A percentile compares a stretch with the other conserved stretches of the same genome.
phyloP scores from a whole-genome alignment of 2,888 invertebrate species.

The Norana najaformis region DNA sequence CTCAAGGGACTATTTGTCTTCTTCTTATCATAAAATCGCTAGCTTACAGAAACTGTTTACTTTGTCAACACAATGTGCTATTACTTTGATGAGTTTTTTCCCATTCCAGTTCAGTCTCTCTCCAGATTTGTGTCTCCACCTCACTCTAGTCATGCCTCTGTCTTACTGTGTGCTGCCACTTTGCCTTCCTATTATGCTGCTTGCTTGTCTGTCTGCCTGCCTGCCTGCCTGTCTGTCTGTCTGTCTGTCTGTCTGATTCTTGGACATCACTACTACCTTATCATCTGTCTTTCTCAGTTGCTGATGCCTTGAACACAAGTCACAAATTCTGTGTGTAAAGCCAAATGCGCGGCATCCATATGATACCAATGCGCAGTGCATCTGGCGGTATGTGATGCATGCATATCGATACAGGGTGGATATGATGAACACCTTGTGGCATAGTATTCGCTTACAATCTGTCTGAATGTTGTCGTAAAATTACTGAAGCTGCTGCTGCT shows the following conservation, averaged over 20 bases:
- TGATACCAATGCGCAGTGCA: not conserved
- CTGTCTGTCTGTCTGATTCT: not conserved
- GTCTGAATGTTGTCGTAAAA: not conserved
- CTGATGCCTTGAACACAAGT: not conserved
- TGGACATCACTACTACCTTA: not conserved
- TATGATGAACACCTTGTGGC: not conserved
- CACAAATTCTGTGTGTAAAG: not conserved
- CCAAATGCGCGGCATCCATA: not conserved
- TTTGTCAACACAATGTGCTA: too few species aligned
- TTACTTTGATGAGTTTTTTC: too few species aligned
- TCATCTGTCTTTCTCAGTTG: not conserved
- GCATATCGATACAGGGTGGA: not conserved
- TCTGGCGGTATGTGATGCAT: not conserved
- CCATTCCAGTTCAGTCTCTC: too few species aligned
- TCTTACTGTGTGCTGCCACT: too few species aligned
- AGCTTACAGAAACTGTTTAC: too few species aligned
- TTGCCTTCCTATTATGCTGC: too few species aligned
- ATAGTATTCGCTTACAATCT: not conserved
- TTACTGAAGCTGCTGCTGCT: not conserved
- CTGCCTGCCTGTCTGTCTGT: not conserved
- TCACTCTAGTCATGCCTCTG: not conserved
- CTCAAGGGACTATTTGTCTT: too few species aligned
- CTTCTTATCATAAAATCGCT: too few species aligned
- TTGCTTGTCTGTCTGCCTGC: too few species aligned
- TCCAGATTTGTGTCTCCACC: too few species aligned